Conservation (phyloP, 2,113 vertebrate genomes). For the Rhynchopsitta pachyrhyncha region DNA sequence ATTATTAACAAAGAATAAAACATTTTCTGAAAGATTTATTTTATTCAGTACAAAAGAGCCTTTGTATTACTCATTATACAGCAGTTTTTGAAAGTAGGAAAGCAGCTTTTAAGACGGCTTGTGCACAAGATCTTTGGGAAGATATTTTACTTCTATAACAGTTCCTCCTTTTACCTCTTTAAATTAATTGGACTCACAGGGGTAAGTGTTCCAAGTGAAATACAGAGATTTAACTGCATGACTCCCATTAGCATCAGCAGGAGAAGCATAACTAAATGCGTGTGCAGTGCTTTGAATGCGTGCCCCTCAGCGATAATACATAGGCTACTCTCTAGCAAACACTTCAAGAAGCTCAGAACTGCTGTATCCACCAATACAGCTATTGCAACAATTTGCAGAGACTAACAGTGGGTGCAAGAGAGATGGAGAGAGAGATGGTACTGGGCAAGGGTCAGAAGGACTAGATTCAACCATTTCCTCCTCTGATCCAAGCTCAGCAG, state of each 20-base stretch:
- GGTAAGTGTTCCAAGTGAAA: constrained; percentile 31
- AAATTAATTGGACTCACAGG: constrained; percentile 35
- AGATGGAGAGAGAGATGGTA: neutral
- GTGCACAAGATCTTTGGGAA: neutral
- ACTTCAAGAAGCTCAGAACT: neutral
- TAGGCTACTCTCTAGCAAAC: neutral
- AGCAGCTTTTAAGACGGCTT: neutral
- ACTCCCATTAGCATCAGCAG: constrained; percentile 58
- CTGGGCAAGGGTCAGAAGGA: neutral
- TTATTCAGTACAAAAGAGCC: constrained; percentile 11
- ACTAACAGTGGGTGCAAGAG: neutral
- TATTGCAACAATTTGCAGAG: neutral
- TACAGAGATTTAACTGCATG: constrained; percentile 51
- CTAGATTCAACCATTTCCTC: neutral
- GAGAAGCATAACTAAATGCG: constrained; percentile 33
- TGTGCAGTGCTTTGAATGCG: neutral
- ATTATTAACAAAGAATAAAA: neutral
- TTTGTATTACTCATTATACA: neutral
- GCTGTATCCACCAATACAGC: neutral
- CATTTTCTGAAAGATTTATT: constrained; percentile 3
- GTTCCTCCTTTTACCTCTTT: constrained; percentile 30
- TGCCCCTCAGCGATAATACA: neutral
- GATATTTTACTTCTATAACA: neutral
- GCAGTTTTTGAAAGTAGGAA: neutral
- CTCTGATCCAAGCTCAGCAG: neutral